Percentiles rank a stretch among this genome's conserved stretches.
Conservation (phyloP, 2,113 vertebrate genomes). For the Thunnus thynnus region DNA sequence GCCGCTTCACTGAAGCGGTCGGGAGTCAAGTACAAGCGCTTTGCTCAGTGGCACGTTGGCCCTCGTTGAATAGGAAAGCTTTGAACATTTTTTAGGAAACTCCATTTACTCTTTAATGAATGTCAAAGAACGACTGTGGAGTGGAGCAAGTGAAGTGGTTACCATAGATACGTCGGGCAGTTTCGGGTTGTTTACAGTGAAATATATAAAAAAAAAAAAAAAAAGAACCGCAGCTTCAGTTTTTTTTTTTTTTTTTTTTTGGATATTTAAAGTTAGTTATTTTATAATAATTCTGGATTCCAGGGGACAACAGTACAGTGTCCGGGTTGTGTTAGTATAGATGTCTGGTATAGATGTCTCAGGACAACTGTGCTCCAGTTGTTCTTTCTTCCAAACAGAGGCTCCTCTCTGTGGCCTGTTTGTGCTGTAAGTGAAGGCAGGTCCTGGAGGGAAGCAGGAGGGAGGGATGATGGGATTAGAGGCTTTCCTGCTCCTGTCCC, state of each 20-base stretch:
- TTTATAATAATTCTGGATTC: not conserved
- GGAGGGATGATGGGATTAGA: slow-evolving; percentile 60
- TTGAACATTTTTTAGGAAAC: slow-evolving; percentile 31
- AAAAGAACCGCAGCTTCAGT: not conserved
- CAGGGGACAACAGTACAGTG: fast-evolving
- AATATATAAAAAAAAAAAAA: not conserved
- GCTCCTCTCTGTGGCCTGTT: slow-evolving; percentile 51
- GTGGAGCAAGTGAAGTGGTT: not conserved
- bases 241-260: too few relatives aligned
- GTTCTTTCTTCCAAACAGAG: slow-evolving; percentile 54
- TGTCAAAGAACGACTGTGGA: not conserved
- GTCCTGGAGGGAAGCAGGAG: slow-evolving; percentile 41
- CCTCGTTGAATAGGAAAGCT: not conserved
- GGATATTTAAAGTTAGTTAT: not conserved
- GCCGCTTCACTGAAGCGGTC: not conserved
- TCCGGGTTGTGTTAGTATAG: slow-evolving; percentile 9
- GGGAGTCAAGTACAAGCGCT: slow-evolving; percentile 8
- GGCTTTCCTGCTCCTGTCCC: slow-evolving; percentile 64
- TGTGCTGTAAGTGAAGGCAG: slow-evolving; percentile 45
- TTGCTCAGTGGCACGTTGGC: slow-evolving; percentile 40
- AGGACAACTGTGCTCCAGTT: slow-evolving; percentile 66
- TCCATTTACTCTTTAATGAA: slow-evolving; percentile 21
- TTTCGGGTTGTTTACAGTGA: not conserved
- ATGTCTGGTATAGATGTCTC: slow-evolving; percentile 60
- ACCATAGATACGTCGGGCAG: not conserved